Conservation (phyloP, 2,888 invertebrate genomes). For the Vesta saturnalis region DNA sequence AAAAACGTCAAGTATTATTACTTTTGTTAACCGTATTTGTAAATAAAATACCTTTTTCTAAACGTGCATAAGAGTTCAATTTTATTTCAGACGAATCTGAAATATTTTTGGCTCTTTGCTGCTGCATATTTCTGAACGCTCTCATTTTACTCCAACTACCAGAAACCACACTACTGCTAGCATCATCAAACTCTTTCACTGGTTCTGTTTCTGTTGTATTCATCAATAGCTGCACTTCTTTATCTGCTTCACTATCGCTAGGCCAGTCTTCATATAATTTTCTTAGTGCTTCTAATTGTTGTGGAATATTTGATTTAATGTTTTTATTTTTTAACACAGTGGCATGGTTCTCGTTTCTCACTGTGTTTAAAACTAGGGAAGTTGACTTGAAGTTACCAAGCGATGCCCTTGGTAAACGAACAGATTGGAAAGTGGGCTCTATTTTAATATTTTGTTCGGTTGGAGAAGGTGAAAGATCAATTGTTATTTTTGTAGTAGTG, state of each 20-base stretch:
- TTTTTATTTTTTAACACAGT: constrained; percentile 21
- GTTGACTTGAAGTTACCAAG: constrained; percentile 61
- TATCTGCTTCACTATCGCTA: constrained; percentile 68
- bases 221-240: constrained; percentile 70
- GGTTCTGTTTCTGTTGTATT: constrained; percentile 50
- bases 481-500: constrained; percentile 63
- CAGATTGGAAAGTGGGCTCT: constrained; percentile 30
- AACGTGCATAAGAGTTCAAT: constrained; percentile 52
- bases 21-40: constrained; percentile 10
- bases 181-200: constrained; percentile 49
- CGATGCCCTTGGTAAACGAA: constrained; percentile 50
- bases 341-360: constrained; percentile 50
- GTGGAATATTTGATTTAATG: constrained; percentile 47
- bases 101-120: constrained; percentile 42
- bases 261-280: constrained; percentile 61
- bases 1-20: background rate
- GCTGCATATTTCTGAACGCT: constrained; percentile 61
- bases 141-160: constrained; percentile 69
- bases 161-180: constrained; percentile 60
- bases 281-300: constrained; percentile 59
- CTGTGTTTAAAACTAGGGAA: constrained; percentile 61
- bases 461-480: constrained; percentile 59
- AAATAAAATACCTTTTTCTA: constrained; percentile 58
- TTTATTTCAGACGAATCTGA: constrained; percentile 43
- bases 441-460: constrained; percentile 37